Base-by-base conservation (phyloP, 2,113 vertebrate species). In the Cinclus cinclus region DNA sequence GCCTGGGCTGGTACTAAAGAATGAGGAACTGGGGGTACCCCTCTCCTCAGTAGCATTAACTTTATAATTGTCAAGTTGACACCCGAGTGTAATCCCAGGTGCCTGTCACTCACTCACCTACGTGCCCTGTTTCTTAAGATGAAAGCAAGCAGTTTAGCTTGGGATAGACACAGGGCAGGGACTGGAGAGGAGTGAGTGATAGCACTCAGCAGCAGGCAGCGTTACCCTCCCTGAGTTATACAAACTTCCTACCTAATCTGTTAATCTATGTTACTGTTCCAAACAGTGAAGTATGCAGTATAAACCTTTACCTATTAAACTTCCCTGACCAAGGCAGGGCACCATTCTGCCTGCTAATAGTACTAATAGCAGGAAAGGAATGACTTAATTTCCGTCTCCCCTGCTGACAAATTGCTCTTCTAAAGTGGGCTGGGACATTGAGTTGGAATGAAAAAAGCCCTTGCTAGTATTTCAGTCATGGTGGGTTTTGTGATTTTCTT, bases 21-120 rank as follows among this genome's bases (percentile, higher is more conserved):
- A 92, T 83, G 88, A 95, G 92, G 88, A 95, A 95, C 83, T 46
- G 37, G 50, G 35, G 76, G 69, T 77, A 42, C 60, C 64, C 49
- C 60, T 88, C 50, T 90, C 47, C 75, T 93, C 70, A 83, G 46
- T 19, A 37, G 47, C 37, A 50, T 20, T 65, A 30, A 55, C 18
- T 77, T 90, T 22, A 0, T 35, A 76, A 62, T 59, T 62, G 50
- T 94, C 53, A 88, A 14, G 71, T 7, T 93, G 90, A 65, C 19
- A 27, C 50, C 58, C 65, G 75, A 67, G 46, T 42, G 31, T 90
- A 80, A 80, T 91, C 67, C 59, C 27, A n/a, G 13, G 67, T 46
- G 63, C 46, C 85, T 94, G 83, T 77, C 68, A 67, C 42, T 77
- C 0, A 1, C 41, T 90, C 25, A 19, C 42, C 63, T 79, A 33